phyloP scores from a whole-genome alignment of 2,797 vertebrate genomes.

The Malacoraja senta region DNA sequence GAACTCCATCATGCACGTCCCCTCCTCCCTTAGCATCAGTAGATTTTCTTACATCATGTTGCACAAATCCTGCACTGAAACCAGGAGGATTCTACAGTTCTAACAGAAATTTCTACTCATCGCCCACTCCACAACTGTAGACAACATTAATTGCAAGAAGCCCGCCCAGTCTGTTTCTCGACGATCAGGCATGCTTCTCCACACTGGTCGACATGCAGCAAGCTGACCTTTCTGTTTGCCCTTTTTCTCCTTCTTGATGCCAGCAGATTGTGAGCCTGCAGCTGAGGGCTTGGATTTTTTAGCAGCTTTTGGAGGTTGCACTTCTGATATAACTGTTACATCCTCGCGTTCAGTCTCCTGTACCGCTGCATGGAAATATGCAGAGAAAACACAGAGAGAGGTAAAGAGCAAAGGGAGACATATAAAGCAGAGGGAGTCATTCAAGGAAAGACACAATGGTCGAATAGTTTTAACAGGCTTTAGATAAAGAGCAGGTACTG shows the following conservation, averaged over 20 bases:
- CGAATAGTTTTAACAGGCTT: neutral
- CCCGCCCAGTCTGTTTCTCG: neutral
- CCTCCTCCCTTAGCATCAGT: neutral
- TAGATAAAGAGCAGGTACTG: neutral
- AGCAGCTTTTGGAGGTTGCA: conserved; percentile 74
- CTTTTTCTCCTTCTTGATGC: conserved; percentile 85
- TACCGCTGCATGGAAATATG: conserved; percentile 62
- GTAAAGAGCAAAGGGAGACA: conserved; percentile 14
- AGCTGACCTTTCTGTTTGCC: conserved; percentile 94
- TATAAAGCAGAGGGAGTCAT: conserved; percentile 27
- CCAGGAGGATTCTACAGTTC: neutral
- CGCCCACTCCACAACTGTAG: neutral
- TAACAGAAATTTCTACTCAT: neutral
- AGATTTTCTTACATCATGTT: neutral
- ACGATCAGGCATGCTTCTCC: neutral
- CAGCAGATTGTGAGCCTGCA: conserved; percentile 77
- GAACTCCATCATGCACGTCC: neutral
- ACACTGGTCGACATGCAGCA: conserved; percentile 39
- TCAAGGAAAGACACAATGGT: neutral
- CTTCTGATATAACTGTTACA: conserved; percentile 68
- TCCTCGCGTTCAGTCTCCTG: conserved; percentile 88
- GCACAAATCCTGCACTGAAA: neutral
- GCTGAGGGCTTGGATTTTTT: conserved; percentile 80
- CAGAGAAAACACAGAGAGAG: conserved; percentile 43
- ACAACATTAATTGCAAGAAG: neutral